These are phyloP conservation scores for Falco berigora DNA, from an alignment of 2,797 vertebrate species.

Conservation along the genomic window DNA sequence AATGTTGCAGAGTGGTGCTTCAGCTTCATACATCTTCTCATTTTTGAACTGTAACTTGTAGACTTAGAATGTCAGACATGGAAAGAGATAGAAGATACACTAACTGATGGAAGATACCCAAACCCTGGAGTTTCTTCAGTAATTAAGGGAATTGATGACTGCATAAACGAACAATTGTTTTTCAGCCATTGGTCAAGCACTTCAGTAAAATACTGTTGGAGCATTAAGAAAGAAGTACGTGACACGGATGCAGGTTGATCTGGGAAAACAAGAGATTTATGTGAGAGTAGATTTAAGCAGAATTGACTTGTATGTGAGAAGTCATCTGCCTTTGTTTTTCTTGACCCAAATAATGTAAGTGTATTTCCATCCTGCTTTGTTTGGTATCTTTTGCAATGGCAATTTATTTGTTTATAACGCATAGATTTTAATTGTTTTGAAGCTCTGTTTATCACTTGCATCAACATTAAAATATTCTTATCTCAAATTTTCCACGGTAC, in stretches of 20 bases:
- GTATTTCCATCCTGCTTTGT: neutral
- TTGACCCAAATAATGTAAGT: neutral
- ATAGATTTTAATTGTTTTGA: neutral
- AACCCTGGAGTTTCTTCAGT: neutral
- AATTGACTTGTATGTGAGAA: neutral
- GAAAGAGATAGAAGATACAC: neutral
- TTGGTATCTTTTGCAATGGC: neutral
- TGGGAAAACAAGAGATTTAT: neutral
- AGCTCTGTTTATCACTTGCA: neutral
- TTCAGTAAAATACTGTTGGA: neutral
- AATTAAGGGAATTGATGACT: neutral
- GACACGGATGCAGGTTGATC: neutral
- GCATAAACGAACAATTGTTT: neutral
- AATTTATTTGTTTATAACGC: neutral
- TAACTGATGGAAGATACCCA: neutral
- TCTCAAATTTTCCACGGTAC: neutral
- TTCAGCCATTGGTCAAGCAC: neutral
- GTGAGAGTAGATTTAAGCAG: neutral
- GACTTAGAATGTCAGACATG: rapidly evolving
- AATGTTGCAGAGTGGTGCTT: neutral
- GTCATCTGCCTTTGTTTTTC: neutral
- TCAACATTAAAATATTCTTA: neutral
- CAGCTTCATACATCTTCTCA: neutral
- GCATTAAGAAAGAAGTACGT: neutral
- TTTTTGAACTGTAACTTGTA: neutral